These are phyloP conservation scores for Scomber japonicus DNA, from an alignment of 2,113 vertebrate genomes.

Conservation along the genomic window DNA sequence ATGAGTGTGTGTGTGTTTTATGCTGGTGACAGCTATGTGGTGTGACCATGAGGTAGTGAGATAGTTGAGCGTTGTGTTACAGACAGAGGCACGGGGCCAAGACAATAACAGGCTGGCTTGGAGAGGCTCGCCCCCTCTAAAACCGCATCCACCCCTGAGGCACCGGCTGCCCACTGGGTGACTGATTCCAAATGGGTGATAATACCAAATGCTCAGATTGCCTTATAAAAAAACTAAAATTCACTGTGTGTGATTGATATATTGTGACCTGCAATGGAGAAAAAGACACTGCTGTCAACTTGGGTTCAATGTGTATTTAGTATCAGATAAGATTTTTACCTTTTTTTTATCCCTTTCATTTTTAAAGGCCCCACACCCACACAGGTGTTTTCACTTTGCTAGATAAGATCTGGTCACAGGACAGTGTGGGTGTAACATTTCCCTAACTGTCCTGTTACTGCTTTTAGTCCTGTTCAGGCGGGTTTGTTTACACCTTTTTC, in stretches of 20 bases:
- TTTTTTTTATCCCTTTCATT: too few species aligned
- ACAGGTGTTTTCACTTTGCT: too few species aligned
- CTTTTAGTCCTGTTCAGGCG: too few species aligned
- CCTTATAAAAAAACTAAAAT: background rate
- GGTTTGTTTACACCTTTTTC: too few species aligned
- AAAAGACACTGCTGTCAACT: too few species aligned
- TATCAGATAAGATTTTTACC: too few species aligned
- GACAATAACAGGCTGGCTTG: slow-evolving; percentile 40
- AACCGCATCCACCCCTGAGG: slow-evolving; percentile 14
- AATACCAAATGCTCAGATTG: background rate
- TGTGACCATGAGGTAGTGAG: slow-evolving; percentile 74
- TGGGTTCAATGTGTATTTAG: too few species aligned
- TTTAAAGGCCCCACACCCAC: too few species aligned
- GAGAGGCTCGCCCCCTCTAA: slow-evolving; percentile 10
- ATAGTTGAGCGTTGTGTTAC: slow-evolving; percentile 71
- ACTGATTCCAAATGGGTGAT: background rate
- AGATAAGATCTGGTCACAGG: too few species aligned
- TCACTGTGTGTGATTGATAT: background rate
- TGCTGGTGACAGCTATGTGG: slow-evolving; percentile 81
- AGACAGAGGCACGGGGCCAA: slow-evolving; percentile 36
- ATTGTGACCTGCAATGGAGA: background rate
- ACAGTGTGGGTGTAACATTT: too few species aligned
- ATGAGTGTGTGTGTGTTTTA: slow-evolving; percentile 45
- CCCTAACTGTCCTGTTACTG: too few species aligned
- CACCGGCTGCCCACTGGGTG: slow-evolving; percentile 4